Percentiles rank a stretch among this genome's conserved stretches.
Evolutionary conservation across 2,888 invertebrate genomes (phyloP).

Genomic region (Lypha dubia): DNA sequence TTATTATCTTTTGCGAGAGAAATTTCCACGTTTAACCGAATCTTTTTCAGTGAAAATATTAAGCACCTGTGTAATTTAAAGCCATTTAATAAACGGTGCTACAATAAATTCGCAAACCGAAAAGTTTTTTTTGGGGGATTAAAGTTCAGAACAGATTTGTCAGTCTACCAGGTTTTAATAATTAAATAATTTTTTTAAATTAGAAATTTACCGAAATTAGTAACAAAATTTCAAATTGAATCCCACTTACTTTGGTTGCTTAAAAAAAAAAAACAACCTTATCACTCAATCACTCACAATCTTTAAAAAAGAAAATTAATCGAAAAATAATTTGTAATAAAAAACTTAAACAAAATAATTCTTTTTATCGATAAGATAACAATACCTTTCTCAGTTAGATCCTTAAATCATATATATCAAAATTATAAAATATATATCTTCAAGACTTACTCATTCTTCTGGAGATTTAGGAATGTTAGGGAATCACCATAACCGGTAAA

Average conservation of each 20-base stretch:
- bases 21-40: too few relatives aligned
- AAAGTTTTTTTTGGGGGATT: too few relatives aligned
- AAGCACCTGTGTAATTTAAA: too few relatives aligned
- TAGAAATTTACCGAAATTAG: background rate
- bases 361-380: conserved; percentile 12
- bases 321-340: background rate
- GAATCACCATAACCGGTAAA: conserved; percentile 95
- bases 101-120: too few relatives aligned
- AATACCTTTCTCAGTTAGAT: conserved; percentile 45
- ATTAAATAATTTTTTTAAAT: background rate
- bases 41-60: too few relatives aligned
- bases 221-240: background rate
- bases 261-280: background rate
- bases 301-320: background rate
- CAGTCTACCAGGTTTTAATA: too few relatives aligned
- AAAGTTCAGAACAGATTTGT: too few relatives aligned
- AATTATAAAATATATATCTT: conserved; percentile 1
- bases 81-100: too few relatives aligned
- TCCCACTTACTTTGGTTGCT: background rate
- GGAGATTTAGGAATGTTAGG: conserved; percentile 95
- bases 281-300: background rate
- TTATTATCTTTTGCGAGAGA: too few relatives aligned
- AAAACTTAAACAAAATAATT: conserved; percentile 39
- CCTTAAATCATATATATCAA: conserved; percentile 43
- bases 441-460: conserved; percentile 92